Base-by-base conservation (phyloP, 2,888 invertebrate genomes). In the Amaurobius ferox region DNA sequence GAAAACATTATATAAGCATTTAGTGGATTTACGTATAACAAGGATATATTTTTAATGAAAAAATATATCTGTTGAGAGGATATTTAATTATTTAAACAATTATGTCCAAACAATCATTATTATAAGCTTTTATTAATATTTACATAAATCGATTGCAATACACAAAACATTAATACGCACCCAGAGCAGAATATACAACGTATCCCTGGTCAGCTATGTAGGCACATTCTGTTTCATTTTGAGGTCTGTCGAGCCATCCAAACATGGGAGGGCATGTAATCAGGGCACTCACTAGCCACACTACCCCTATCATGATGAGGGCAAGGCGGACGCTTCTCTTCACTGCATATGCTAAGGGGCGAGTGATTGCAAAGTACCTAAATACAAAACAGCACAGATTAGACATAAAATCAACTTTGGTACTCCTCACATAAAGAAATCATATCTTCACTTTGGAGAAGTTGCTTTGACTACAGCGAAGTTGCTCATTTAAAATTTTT, bases 241-340 rank as follows among this genome's bases (percentile, higher is more conserved):
- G 88, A 40, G 11, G 88, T 79, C 87, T 83, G 68, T 90, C 90
- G 29, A 88, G 79, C 90, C 90, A 90, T 29, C 90, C 90, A 61
- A 91, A 89, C 7, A 91, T 88, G 0, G 90, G 90, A 1, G 91
- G 91, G 61, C 90, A 90, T 0, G 90, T 90, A 62, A 91, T 90
- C 6, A 89, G 73, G 1, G 89, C 89, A 1, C 90, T 89, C 7
- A 89, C 80, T 1, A 90, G 30, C 91, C 91, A 91, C 13, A 90
- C 90, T 13, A 89, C 87, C 0, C 88, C 89, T 13, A 91, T 90
- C 90, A 91, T 91, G 55, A 88, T 85, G 5, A 89, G 64, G 28
- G 90, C 90, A 39, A 90, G 73, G 1, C 89, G 74, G 44, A 89
- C 89, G 55, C 89, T 90, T 11, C 91, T 87, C 55, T 90, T 90